Conservation (phyloP, 2,888 invertebrate species). For the Stenurella melanura region DNA sequence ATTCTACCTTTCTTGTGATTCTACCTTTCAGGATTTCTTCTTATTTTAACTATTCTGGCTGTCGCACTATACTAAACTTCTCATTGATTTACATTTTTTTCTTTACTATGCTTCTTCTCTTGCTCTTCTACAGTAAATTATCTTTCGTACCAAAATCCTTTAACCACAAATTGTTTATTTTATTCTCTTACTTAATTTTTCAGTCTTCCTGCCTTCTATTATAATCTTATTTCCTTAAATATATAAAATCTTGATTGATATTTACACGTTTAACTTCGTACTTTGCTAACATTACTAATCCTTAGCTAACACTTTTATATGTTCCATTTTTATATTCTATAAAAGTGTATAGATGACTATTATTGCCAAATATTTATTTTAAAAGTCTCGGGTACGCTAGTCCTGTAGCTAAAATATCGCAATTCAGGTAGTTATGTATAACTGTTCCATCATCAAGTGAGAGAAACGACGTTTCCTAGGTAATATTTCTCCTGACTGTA, state of each 20-base stretch:
- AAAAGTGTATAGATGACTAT: constrained; percentile 22
- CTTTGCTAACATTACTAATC: constrained; percentile 1
- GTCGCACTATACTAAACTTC: too few species aligned
- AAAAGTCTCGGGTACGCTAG: constrained; percentile 34
- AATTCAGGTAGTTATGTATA: constrained; percentile 19
- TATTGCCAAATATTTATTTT: constrained; percentile 21
- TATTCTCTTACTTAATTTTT: neutral
- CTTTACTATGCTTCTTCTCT: neutral
- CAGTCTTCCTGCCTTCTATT: too few species aligned
- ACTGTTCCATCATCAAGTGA: constrained; percentile 30
- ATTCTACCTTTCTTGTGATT: neutral
- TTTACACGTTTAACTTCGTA: neutral
- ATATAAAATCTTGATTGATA: neutral
- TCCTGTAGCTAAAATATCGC: constrained; percentile 22
- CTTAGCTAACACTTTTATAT: neutral
- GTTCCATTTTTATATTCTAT: neutral
- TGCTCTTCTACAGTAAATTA: neutral
- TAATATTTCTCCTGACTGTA: constrained; percentile 35
- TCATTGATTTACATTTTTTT: too few species aligned
- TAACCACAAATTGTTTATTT: neutral
- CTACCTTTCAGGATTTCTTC: too few species aligned
- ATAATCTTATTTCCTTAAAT: neutral
- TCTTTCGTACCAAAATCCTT: neutral
- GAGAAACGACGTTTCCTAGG: constrained; percentile 26
- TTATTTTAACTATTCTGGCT: too few species aligned